Conservation (phyloP, 2,888 invertebrate species). For the Mallateleia sp. region DNA sequence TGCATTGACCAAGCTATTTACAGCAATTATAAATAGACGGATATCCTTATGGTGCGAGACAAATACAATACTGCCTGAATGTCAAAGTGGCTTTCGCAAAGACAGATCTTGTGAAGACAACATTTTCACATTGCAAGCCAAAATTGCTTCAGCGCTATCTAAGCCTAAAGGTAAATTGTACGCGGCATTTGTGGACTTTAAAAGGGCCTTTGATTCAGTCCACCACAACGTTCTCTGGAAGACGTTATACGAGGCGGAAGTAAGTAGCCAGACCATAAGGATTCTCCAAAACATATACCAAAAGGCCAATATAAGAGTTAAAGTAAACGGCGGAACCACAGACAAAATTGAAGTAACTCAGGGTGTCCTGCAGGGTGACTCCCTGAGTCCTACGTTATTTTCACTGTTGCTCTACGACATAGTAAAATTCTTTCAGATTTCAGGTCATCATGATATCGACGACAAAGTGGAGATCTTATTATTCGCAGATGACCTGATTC, state of each 20-base stretch:
- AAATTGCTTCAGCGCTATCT: constrained; percentile 52
- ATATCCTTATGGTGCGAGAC: constrained; percentile 68
- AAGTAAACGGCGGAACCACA: constrained; percentile 38
- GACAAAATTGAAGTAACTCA: constrained; percentile 63
- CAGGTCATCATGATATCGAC: constrained; percentile 1
- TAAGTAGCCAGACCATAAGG: constrained; percentile 59
- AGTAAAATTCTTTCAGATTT: neutral
- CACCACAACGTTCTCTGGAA: constrained; percentile 71
- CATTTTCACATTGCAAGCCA: constrained; percentile 75
- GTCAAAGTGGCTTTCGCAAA: constrained; percentile 79
- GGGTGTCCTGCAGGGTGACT: constrained; percentile 65
- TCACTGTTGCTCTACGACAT: constrained; percentile 29
- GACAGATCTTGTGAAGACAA: constrained; percentile 77
- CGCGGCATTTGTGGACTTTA: constrained; percentile 78
- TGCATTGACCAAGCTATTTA: constrained; percentile 72
- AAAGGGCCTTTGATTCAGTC: constrained; percentile 75
- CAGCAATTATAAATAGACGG: constrained; percentile 48
- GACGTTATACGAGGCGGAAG: constrained; percentile 36
- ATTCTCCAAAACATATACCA: constrained; percentile 60
- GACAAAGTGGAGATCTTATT: neutral
- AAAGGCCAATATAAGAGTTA: constrained; percentile 46
- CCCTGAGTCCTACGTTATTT: neutral
- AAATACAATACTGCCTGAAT: constrained; percentile 76
- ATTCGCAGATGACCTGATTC: neutral
- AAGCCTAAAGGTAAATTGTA: constrained; percentile 69